A percentile compares a stretch with the other conserved stretches of the same genome.
phyloP scores from a whole-genome alignment of 2,888 invertebrate species.

The Lepidochitona cinerea region DNA sequence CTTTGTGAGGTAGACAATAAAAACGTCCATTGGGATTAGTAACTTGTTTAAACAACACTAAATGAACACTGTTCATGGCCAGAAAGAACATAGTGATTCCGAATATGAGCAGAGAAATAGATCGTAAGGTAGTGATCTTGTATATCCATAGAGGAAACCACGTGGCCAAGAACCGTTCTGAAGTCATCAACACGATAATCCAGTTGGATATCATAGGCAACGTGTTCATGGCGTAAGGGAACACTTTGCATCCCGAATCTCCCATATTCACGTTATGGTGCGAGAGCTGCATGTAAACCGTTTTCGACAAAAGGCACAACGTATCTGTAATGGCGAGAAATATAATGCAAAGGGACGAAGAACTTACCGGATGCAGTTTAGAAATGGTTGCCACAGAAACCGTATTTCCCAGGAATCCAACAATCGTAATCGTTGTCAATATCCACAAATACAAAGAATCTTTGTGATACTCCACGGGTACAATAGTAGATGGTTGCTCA shows the following conservation, averaged over 20 bases:
- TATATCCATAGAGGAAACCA: not conserved
- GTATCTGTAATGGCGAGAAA: not conserved
- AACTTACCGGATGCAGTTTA: not conserved
- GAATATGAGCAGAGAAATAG: not conserved
- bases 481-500: not conserved
- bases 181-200: not conserved
- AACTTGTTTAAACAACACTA: not conserved
- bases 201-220: not conserved
- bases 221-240: not conserved
- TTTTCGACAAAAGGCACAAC: not conserved
- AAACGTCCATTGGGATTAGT: not conserved
- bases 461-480: not conserved
- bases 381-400: not conserved
- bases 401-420: not conserved
- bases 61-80: slow-evolving; percentile 3
- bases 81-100: not conserved
- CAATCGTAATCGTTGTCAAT: not conserved
- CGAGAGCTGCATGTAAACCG: not conserved
- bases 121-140: not conserved
- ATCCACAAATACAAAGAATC: slow-evolving; percentile 3
- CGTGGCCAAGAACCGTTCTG: not conserved
- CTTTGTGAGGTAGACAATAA: not conserved
- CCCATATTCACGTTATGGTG: not conserved
- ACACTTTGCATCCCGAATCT: not conserved
- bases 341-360: not conserved